These are phyloP conservation scores for Bettongia penicillata DNA, from an alignment of 2,113 vertebrate genomes.

Conservation along the genomic window DNA sequence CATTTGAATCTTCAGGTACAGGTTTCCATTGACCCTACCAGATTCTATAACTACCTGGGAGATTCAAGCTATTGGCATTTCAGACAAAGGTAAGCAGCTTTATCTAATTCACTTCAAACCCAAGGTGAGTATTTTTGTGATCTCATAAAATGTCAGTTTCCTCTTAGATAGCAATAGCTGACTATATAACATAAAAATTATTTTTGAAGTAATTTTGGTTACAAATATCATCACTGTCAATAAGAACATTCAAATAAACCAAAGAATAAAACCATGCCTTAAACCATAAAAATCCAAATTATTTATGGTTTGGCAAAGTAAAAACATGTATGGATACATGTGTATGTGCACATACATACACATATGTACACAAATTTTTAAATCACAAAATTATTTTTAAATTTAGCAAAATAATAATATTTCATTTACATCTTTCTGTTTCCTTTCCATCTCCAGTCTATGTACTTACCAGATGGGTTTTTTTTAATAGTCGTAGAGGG, in stretches of 20 bases:
- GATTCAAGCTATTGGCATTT: constrained; percentile 91
- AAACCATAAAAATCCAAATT: not conserved
- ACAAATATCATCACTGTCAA: not conserved
- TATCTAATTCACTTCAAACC: not conserved
- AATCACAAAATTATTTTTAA: not conserved
- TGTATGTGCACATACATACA: not conserved
- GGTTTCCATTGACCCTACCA: constrained; percentile 84
- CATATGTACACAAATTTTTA: not conserved
- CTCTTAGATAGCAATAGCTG: not conserved
- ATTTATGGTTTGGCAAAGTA: not conserved
- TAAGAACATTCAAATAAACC: not conserved
- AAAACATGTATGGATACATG: not conserved
- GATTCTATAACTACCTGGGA: constrained; percentile 97
- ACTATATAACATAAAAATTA: not conserved
- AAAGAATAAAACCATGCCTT: not conserved
- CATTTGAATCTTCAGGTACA: constrained; percentile 70
- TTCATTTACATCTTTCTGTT: not conserved
- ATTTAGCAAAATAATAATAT: not conserved
- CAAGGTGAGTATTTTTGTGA: constrained; percentile 36
- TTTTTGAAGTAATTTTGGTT: not conserved
- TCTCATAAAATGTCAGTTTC: constrained; percentile 21
- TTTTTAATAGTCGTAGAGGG: not conserved
- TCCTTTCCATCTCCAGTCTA: not conserved
- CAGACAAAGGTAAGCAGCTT: constrained; percentile 85
- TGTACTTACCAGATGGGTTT: not conserved